Evolutionary conservation across 2,888 invertebrate species (phyloP), one percentile per base, ranked within the genome.

Genomic region (Coleophora flavipennella): DNA sequence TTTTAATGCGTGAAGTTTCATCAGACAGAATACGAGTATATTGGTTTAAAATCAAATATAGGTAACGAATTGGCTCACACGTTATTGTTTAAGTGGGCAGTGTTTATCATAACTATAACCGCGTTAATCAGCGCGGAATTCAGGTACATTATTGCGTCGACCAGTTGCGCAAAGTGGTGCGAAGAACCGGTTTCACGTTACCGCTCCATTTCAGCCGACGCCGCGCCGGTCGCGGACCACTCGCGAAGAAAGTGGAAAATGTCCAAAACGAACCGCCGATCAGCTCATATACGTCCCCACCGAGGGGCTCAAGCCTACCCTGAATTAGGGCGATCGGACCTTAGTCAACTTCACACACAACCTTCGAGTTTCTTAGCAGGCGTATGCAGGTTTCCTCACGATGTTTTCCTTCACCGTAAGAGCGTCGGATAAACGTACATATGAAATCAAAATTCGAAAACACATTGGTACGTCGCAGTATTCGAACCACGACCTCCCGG

Each of bases 181-280:
- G 53, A 62, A 59, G 49, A 72, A 75, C 76, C 68, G 68, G 78
- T 70, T 64, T 59, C 55, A 46, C 50, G 55, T 69, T 71, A 57
- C 67, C 78, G 78, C 74, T 78, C 80, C 67, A 76, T 77, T 80
- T 77, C 71, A 69, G 66, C 56, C 55, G 50, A 40, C 48, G 53
- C 38, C 34, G 40, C 42, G 31, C 41, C 29, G 36, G 28, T 31
- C 38, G 34, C 39, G 11, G 29, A 36, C 28, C 40, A 38, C 51
- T 57, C 53, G 49, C 57, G 57, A 57, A 58, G 59, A 62, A 67
- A 63, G 52, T 59, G 55, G 62, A 55, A 60, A 60, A 47, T 49
- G 53, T 46, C 52, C 51, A 51, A 38, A 44, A 43, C 43, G 39
- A 41, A 39, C 52, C 48, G 39, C 45, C n/a, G n/a, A n/a, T n/a